Base-by-base conservation (phyloP, 2,797 vertebrate species). In the Ataeniobius toweri region DNA sequence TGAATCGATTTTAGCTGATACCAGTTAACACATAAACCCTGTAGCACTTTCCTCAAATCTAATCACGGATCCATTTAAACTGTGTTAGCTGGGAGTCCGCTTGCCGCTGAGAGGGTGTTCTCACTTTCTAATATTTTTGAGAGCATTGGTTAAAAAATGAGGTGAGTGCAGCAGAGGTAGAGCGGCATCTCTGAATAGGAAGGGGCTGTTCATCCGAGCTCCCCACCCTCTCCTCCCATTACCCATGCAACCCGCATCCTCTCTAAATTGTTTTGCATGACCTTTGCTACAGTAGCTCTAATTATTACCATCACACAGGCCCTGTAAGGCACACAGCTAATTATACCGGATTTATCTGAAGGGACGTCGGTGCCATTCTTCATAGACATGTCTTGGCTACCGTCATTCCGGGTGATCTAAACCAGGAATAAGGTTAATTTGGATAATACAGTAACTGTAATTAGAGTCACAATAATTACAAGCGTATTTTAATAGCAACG, bases 281-380 rank as follows among this genome's bases (percentile, higher is more conserved):
- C 96, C 97, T 97, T 97, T 96, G 94, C 93, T 96, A 95, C 93
- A 93, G 94, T 95, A 95, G 91, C 93, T 94, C 96, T 97, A 96
- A 98, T 97, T 97, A 97, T 97, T 96, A 96, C 95, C 95, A 97
- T 97, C 94, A 95, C 91, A 94, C 92, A 93, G 95, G 93, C 95
- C 95, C 95, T 96, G 96, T 96, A 97, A 97, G 96, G 94, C 95
- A 96, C 94, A 94, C 93, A 94, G 95, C 95, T 97, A 98, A 98
- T 98, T 99, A 97, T 95, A 91, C 89, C 90, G 92, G 94, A 97
- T 97, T 97, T 97, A 97, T 98, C 95, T 96, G 96, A 97, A 95
- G 95, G 97, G 96, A 96, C 95, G 96, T 93, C 94, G 93, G 93
- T 95, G 94, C 94, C 95, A 96, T 96, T 96, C 95, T 96, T 96